Evolutionary conservation across 2,888 invertebrate genomes (phyloP), one percentile per base, ranked within the genome.

Genomic region (Hydriomena furcata): DNA sequence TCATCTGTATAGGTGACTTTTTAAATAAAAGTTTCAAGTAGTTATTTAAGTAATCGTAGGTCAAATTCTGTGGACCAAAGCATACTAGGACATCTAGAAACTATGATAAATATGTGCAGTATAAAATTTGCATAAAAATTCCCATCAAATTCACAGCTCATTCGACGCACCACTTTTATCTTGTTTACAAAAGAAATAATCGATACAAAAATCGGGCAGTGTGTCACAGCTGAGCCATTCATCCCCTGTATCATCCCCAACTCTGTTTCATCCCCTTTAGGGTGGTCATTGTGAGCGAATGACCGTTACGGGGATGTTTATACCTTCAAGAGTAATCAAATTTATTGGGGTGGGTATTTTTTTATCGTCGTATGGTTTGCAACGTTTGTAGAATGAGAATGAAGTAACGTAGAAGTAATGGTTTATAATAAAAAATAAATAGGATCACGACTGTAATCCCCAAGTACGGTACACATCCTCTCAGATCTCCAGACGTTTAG

Each of bases 291-390:
- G 66, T 34, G 17, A 17, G 1, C 17, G 13, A 48, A 37, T 59
- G 67, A 61, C 66, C 70, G 69, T 66, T 66, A 58, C 47, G 36
- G 20, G 49, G 28, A 32, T 20, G 40, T 24, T 37, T 46, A 38
- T 37, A 32, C 45, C 25, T 20, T 46, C 20, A 37, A 30, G 45
- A 30, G 37, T 38, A 25, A 46, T 45, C 37, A 45, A 45, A 12
- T 46, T 46, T 32, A 46, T 46, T 38, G n/a, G 38, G 23, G 28
- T 30, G 20, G 20, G 8, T 2, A n/a, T 8, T 27, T 35, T 34
- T 31, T 8, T n/a, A 12, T 13, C n/a, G 8, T 30, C 13, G n/a
- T 10, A 24, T 23, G n/a, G 11, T 6, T 21, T 28, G 27, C n/a
- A 1, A 28, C 30, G 20, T 7, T 36, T 12, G n/a, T n/a, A 12